Percentiles rank a stretch among this genome's conserved stretches.
Conservation (phyloP, 2,113 vertebrate genomes). For the Cyanocitta stelleri region DNA sequence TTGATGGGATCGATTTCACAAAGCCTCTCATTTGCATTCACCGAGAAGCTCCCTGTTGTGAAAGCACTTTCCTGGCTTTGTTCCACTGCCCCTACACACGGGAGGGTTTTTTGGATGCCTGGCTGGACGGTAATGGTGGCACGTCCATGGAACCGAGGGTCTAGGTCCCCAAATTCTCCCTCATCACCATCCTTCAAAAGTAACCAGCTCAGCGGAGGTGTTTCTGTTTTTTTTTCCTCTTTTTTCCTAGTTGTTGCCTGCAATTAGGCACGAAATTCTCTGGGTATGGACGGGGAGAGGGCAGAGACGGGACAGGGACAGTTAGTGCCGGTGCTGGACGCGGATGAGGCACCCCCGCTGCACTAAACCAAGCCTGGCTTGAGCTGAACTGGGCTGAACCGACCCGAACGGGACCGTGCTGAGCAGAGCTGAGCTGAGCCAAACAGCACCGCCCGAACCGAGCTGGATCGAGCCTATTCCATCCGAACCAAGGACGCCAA, state of each 20-base stretch:
- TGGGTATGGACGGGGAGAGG: too few species aligned
- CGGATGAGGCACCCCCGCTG: fast-evolving
- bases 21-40: neutral
- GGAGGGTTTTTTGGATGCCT: neutral
- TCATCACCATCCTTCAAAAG: neutral
- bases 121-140: fast-evolving
- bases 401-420: neutral
- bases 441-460: neutral
- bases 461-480: neutral
- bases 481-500: fast-evolving
- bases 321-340: neutral
- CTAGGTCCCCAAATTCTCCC: too few species aligned
- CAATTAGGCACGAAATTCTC: neutral
- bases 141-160: neutral
- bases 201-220: neutral
- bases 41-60: neutral
- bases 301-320: neutral
- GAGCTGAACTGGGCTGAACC: neutral
- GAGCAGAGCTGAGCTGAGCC: neutral
- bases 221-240: fast-evolving
- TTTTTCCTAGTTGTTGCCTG: neutral
- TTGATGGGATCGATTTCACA: neutral
- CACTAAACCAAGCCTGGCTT: neutral
- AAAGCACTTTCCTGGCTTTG: neutral
- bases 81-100: neutral